phyloP scores from a whole-genome alignment of 2,797 vertebrate genomes.

The Peromyscus nudipes region DNA sequence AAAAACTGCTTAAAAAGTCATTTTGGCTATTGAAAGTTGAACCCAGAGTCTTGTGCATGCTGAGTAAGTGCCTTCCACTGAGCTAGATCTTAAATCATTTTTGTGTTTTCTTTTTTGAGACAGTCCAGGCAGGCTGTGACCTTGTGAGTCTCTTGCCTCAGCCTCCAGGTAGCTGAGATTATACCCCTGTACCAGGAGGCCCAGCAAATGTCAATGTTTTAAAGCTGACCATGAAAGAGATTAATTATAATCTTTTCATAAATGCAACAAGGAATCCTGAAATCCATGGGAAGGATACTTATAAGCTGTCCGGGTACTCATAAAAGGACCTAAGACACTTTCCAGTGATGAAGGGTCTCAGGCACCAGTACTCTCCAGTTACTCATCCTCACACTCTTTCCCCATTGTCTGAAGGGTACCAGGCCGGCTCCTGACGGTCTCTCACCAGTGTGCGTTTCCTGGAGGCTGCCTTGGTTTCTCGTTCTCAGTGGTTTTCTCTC shows the following conservation, averaged over 20 bases:
- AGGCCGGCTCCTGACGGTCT: background rate
- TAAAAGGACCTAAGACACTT: conserved; percentile 58
- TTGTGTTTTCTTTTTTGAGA: background rate
- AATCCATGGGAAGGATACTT: conserved; percentile 51
- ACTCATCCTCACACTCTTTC: conserved; percentile 55
- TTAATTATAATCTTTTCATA: conserved; percentile 60
- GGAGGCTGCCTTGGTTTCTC: conserved; percentile 51
- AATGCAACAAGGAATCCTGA: conserved; percentile 25
- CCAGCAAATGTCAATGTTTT: conserved; percentile 16
- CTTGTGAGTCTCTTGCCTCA: background rate
- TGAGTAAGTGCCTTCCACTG: background rate
- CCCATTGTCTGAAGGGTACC: conserved; percentile 47
- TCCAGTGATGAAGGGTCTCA: conserved; percentile 37
- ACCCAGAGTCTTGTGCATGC: background rate
- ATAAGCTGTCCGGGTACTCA: background rate
- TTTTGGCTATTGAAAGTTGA: background rate
- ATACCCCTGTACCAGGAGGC: background rate
- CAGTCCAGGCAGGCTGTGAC: background rate
- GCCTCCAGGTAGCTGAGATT: background rate
- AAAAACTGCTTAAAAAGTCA: background rate
- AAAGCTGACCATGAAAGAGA: conserved; percentile 43
- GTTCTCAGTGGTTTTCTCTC: conserved; percentile 19
- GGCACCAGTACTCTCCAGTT: conserved; percentile 56
- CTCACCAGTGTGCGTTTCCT: conserved; percentile 47
- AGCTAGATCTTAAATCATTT: background rate